Evolutionary conservation across 1,140 invertebrate species (phyloP), one percentile per base, ranked within the genome.

Genomic region (Lucilia cuprina): DNA sequence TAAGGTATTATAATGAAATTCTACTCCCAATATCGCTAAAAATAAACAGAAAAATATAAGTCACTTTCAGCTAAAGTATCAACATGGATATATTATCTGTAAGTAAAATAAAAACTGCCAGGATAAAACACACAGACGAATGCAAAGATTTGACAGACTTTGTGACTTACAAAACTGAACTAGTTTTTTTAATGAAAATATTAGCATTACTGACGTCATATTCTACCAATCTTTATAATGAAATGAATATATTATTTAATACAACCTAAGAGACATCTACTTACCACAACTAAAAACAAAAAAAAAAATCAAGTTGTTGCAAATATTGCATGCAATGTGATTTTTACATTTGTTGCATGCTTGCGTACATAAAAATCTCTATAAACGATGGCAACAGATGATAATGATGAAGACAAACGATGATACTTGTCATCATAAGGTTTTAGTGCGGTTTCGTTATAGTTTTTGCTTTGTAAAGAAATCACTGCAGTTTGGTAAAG

Each of bases 401-500:
- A 70, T 70, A 70, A 70, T 21, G 21, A 70, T 70, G 65, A 70
- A 70, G n/a, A 21, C 65, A 70, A 70, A 70, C 65, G 65, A 70
- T 70, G 21, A 19, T 19, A 41, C 41, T 41, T 10, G 41, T 41
- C 41, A 41, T 41, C 5, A 41, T 41, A 41, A 41, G 41, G 41
- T 41, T 41, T 41, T 41, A 41, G 10, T 41, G 41, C 41, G 41
- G 41, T 41, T 41, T 41, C 41, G 41, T 41, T 41, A 41, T 41
- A 8, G 10, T 41, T 41, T 41, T 41, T 41, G 41, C 25, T 30
- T 30, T 41, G 41, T 41, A 41, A 41, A 41, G 41, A 41, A 41
- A 41, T 41, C 41, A 41, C 2, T 41, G 41, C 41, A 41, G 7
- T 41, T 41, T 10, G 41, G 41, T 41, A 41, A 8, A 41, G 41